phyloP scores from a whole-genome alignment of 2,888 invertebrate species.

The Lycocerus yunnanus region DNA sequence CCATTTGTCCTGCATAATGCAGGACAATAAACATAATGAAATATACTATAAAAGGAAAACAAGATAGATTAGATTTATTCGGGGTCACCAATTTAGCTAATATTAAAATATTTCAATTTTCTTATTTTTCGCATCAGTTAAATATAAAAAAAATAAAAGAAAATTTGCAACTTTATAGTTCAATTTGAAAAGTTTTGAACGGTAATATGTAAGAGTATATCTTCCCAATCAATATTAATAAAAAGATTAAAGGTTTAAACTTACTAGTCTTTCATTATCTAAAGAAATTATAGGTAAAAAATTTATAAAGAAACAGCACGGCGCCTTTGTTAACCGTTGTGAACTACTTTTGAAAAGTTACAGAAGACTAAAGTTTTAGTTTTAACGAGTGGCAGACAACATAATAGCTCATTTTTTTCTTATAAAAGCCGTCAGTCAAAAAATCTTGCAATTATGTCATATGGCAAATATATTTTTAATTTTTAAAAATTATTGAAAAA shows the following conservation, averaged over 20 bases:
- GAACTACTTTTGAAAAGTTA: slow-evolving; percentile 22
- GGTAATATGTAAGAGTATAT: not conserved
- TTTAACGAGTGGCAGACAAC: slow-evolving; percentile 37
- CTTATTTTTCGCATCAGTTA: too few species aligned
- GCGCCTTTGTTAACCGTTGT: slow-evolving; percentile 20
- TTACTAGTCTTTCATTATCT: not conserved
- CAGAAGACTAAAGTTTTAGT: slow-evolving; percentile 17
- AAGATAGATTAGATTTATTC: too few species aligned
- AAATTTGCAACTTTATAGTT: not conserved
- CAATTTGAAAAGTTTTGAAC: not conserved
- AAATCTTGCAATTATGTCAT: slow-evolving; percentile 16
- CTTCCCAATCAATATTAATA: not conserved
- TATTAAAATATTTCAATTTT: too few species aligned
- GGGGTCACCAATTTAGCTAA: not conserved
- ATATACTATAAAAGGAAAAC: not conserved
- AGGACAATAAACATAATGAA: not conserved
- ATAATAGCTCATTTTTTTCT: slow-evolving; percentile 39
- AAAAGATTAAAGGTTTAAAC: not conserved
- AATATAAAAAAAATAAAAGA: too few species aligned
- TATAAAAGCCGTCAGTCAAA: slow-evolving; percentile 39
- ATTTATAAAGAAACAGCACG: not conserved
- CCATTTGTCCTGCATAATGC: not conserved
- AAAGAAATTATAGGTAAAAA: not conserved
- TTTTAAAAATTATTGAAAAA: not conserved
- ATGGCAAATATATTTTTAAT: slow-evolving; percentile 6